These are phyloP conservation scores for Sorex araneus DNA, from an alignment of 2,113 vertebrate species.

Conservation along the genomic window DNA sequence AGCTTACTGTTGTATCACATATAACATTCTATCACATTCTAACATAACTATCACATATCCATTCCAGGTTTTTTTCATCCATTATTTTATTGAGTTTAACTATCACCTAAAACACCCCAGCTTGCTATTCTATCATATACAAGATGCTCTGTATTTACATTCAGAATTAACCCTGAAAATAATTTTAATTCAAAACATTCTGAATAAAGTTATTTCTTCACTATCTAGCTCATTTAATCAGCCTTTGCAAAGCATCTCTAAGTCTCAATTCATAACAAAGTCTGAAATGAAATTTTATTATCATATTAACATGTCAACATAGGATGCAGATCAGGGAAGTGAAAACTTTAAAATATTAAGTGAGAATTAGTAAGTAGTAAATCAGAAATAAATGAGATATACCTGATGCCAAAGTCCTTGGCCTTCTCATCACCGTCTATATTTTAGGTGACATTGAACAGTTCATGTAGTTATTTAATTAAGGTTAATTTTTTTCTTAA, in stretches of 20 bases:
- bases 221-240: background rate
- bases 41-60: too few relatives aligned
- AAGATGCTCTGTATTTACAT: background rate
- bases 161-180: slow-evolving; percentile 9
- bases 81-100: too few relatives aligned
- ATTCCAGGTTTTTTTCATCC: too few relatives aligned
- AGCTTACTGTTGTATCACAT: background rate
- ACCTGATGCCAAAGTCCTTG: background rate
- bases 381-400: background rate
- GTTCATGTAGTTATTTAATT: too few relatives aligned
- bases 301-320: too few relatives aligned
- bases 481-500: too few relatives aligned
- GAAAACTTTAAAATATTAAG: background rate
- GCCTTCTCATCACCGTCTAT: background rate
- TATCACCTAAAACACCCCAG: too few relatives aligned
- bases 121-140: background rate
- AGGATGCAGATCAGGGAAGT: background rate
- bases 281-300: slow-evolving; percentile 7
- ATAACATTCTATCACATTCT: background rate
- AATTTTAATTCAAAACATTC: background rate
- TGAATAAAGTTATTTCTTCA: background rate
- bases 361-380: background rate
- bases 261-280: slow-evolving; percentile 1
- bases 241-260: background rate
- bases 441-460: too few relatives aligned